phyloP scores from a whole-genome alignment of 2,797 vertebrate genomes.

The Schizopygopsis malacanthus region DNA sequence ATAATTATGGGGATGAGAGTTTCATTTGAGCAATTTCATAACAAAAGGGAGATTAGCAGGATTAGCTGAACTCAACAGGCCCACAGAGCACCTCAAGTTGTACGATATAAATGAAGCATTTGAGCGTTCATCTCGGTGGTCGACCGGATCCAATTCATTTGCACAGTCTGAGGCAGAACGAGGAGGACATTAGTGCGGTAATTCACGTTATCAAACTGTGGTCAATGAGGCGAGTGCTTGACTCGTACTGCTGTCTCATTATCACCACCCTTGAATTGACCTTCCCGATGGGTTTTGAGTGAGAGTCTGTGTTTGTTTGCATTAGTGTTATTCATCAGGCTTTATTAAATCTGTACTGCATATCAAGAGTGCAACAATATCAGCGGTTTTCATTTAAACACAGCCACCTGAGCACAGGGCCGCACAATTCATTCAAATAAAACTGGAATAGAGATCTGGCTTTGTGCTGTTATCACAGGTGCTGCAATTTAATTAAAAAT shows the following conservation, averaged over 20 bases:
- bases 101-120: constrained; percentile 27
- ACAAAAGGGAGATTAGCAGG: constrained; percentile 24
- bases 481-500: not conserved
- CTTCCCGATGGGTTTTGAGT: not conserved
- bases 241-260: constrained; percentile 8
- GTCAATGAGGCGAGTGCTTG: not conserved
- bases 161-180: constrained; percentile 53
- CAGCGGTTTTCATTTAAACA: constrained; percentile 1
- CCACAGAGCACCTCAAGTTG: constrained; percentile 23
- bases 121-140: constrained; percentile 35
- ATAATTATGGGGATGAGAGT: not conserved
- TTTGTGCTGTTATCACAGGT: not conserved
- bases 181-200: constrained; percentile 55
- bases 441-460: not conserved
- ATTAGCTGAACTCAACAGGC: constrained; percentile 28
- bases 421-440: not conserved
- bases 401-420: not conserved
- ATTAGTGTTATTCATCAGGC: not conserved
- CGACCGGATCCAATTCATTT: constrained; percentile 57
- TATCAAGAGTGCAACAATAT: not conserved
- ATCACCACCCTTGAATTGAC: constrained; percentile 16
- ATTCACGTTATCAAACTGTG: constrained; percentile 53
- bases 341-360: constrained; percentile 6
- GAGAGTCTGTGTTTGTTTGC: not conserved
- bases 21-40: constrained; percentile 26